Base-by-base conservation (phyloP, 1,140 invertebrate genomes). In the Drosophila persimilis region DNA sequence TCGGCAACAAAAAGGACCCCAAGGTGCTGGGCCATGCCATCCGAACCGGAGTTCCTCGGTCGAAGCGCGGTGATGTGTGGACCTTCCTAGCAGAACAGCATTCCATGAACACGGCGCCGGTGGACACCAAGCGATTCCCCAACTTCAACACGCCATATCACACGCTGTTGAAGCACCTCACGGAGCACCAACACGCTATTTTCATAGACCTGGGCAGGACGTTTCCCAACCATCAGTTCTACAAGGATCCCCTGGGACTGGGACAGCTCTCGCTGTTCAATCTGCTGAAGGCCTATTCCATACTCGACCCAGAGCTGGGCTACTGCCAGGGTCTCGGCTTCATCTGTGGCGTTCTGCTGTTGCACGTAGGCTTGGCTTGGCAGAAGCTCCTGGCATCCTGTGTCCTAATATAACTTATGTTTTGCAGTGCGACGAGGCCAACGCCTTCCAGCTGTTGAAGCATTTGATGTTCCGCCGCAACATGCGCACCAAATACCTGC, bases 301-400 rank as follows among this genome's bases (percentile, higher is more conserved):
- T 99, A 6, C 91, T 98, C 7, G 98, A 99, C 92, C 95, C 95
- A 11, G 97, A 99, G 91, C 96, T 99, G 6, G 98, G 97, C 0
- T 99, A 99, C 92, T 98, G 97, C 77, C 98, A 99, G 92, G 98
- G 98, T 0, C 93, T 99, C 4, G 98, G 97, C 84, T 99, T 99
- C 88, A 97, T 99, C 13, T 98, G 97, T 70, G 98, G 97, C 8
- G 95, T 99, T 4, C 92, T 99, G 3, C 92, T 99, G 3, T 93
- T 99, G 66, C 98, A 99, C 92, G 97, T 98, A 92, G 95, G 95
- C 93, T 35, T 59, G 7, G 9, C 2, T 8, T 17, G 2, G 2
- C 6, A 2, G 13, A 20, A 35, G 20, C 3, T 2, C 15, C 4
- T 58, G 17, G 13, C 24, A 24, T 26, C 15, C 35, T 39, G 35